phyloP scores from a whole-genome alignment of 2,797 vertebrate species.

The Microctenopoma stevenorrisi region DNA sequence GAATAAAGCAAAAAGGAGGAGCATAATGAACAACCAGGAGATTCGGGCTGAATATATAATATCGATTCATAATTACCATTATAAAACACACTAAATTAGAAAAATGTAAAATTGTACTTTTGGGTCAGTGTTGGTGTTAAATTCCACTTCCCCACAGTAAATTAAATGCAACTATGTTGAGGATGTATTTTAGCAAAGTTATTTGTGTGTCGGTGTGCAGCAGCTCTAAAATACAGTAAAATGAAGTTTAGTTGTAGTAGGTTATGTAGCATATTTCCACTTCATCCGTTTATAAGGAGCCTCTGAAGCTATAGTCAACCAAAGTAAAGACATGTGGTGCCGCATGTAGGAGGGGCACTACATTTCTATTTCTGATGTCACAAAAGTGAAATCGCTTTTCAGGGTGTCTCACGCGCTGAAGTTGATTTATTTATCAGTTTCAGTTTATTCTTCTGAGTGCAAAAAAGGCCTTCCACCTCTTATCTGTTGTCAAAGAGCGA shows the following conservation, averaged over 20 bases:
- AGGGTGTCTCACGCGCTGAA: constrained; percentile 32
- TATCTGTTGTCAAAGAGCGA: constrained; percentile 63
- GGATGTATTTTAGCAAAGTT: not conserved
- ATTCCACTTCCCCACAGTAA: constrained; percentile 14
- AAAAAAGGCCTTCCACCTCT: constrained; percentile 44
- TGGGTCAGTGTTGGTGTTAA: constrained; percentile 40
- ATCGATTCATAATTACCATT: constrained; percentile 66
- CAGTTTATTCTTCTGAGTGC: constrained; percentile 52
- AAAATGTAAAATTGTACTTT: constrained; percentile 54
- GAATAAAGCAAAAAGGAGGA: constrained; percentile 61
- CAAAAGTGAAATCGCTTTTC: constrained; percentile 37
- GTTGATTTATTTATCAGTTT: constrained; percentile 67
- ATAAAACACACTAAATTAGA: constrained; percentile 66
- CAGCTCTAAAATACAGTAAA: not conserved
- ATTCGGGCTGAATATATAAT: constrained; percentile 67
- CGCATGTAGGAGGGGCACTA: constrained; percentile 2
- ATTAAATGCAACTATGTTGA: not conserved
- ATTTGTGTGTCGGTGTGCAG: no score
- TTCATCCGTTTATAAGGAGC: constrained; percentile 28
- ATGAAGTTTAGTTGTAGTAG: not conserved
- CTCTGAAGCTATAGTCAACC: constrained; percentile 17
- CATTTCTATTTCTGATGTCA: constrained; percentile 20
- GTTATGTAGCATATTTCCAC: constrained; percentile 15
- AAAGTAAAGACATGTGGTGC: constrained; percentile 15
- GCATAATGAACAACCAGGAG: constrained; percentile 63